Evolutionary conservation across 2,888 invertebrate species (phyloP).

Genomic region (Drosophila fungiperda): DNA sequence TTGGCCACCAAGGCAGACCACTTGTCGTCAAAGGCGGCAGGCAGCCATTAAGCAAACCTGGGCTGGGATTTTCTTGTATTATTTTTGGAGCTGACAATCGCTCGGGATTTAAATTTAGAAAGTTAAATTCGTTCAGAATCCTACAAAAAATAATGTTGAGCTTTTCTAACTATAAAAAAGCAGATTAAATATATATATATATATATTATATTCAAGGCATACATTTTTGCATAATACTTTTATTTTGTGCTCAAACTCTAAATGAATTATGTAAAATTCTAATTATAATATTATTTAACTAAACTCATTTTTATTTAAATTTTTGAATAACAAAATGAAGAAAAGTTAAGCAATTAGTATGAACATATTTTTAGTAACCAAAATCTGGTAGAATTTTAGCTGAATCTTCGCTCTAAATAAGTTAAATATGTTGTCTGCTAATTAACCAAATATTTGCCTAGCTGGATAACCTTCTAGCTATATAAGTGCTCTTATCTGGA

Average conservation of each 20-base stretch:
- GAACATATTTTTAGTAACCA: no score
- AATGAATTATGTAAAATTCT: neutral
- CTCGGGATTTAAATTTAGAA: slow-evolving; percentile 58
- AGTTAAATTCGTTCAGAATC: slow-evolving; percentile 50
- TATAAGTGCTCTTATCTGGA: slow-evolving; percentile 12
- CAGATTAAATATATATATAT: neutral
- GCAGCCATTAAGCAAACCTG: slow-evolving; percentile 7
- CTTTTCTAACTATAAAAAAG: neutral
- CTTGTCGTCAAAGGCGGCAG: slow-evolving; percentile 64
- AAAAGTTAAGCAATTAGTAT: neutral
- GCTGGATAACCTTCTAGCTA: slow-evolving; percentile 38
- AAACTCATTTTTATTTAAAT: neutral
- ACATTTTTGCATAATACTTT: neutral
- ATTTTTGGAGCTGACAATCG: slow-evolving; percentile 5
- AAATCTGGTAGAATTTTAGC: neutral
- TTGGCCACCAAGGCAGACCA: slow-evolving; percentile 72
- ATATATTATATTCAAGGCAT: neutral
- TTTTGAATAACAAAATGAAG: neutral
- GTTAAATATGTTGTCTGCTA: neutral
- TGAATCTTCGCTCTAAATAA: neutral
- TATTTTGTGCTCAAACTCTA: neutral
- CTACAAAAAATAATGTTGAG: neutral
- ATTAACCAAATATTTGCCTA: slow-evolving; percentile 26
- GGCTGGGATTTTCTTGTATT: slow-evolving; percentile 5
- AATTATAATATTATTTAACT: neutral